Conservation (phyloP, 1,140 invertebrate genomes). For the Parasteatoda tepidariorum region DNA sequence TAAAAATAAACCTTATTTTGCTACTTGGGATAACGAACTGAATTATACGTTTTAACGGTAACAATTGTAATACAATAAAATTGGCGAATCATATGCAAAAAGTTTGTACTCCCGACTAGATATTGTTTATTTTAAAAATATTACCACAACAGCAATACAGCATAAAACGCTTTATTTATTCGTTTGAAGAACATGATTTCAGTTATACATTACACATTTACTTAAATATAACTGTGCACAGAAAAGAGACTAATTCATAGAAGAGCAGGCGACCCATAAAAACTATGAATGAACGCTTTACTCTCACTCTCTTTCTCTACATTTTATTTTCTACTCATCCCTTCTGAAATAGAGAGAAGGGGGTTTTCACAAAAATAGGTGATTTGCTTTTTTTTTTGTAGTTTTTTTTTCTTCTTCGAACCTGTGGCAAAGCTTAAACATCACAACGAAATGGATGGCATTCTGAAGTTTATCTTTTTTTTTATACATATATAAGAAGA, state of each 20-base stretch:
- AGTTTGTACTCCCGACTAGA: no score
- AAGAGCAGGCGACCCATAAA: slow-evolving; percentile 14
- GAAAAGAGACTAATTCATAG: slow-evolving; percentile 42
- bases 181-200: slow-evolving; percentile 2
- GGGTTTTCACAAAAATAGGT: slow-evolving; percentile 52
- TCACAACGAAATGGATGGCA: slow-evolving; percentile 58
- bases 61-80: no score
- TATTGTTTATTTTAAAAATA: no score
- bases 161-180: slow-evolving; percentile 40
- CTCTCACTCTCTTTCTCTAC: background rate
- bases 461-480: slow-evolving; percentile 34
- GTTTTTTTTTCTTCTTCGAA: slow-evolving; percentile 24
- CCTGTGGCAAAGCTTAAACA: slow-evolving; percentile 39
- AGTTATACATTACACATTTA: slow-evolving; percentile 32
- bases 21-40: no score
- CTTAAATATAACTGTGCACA: slow-evolving; percentile 40
- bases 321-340: slow-evolving; percentile 10
- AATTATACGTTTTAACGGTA: no score
- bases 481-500: no score
- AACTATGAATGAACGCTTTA: slow-evolving; percentile 15
- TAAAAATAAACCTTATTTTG: no score
- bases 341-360: slow-evolving; percentile 19
- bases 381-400: slow-evolving; percentile 7
- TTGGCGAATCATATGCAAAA: no score
- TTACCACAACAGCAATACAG: background rate